Evolutionary conservation across 2,113 vertebrate genomes (phyloP).

Genomic region (Chamaea fasciata): DNA sequence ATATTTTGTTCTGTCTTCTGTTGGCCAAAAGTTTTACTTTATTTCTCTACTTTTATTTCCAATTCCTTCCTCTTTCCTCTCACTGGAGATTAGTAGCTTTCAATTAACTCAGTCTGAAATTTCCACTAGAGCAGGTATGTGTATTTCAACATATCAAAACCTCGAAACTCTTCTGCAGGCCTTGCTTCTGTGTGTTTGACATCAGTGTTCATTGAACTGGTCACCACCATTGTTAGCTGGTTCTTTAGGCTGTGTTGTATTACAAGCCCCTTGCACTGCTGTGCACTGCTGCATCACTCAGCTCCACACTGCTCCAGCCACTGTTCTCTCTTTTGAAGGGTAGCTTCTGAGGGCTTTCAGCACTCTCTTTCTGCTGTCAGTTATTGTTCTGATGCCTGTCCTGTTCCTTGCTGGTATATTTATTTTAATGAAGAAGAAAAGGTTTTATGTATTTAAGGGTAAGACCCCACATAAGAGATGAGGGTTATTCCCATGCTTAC

Average conservation of each 20-base stretch:
- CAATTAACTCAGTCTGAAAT: background rate
- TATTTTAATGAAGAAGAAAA: background rate
- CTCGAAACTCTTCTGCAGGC: background rate
- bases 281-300: background rate
- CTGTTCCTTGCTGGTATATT: background rate
- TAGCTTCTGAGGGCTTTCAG: background rate
- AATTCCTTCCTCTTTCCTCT: background rate
- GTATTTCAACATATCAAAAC: background rate
- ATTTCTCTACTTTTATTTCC: background rate
- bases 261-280: rapidly evolving
- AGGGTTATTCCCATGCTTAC: background rate
- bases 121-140: background rate
- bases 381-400: background rate
- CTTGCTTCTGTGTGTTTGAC: background rate
- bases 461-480: background rate
- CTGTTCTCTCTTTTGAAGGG: background rate
- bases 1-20: background rate
- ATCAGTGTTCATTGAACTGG: background rate
- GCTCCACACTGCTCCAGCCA: background rate
- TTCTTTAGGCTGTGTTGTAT: background rate
- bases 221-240: background rate
- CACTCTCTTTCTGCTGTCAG: background rate
- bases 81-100: background rate
- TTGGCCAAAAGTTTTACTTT: background rate
- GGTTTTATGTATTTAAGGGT: background rate